Conservation (phyloP, 2,888 invertebrate genomes). For the Ypsolopha sequella region DNA sequence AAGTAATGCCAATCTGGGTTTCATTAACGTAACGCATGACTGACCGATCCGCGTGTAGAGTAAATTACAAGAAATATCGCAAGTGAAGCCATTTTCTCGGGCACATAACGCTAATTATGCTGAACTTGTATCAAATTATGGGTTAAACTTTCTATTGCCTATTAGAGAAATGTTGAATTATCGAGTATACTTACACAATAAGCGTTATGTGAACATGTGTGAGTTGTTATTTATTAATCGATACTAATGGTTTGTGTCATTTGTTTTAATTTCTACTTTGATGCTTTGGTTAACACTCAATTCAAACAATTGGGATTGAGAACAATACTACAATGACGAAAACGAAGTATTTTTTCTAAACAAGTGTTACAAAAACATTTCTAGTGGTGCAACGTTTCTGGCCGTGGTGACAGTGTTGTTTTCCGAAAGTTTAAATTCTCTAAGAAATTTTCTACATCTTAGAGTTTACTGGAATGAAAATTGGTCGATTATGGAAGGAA, state of each 20-base stretch:
- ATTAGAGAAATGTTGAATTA: slow-evolving; percentile 4
- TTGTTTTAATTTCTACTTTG: slow-evolving; percentile 43
- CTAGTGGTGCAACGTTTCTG: no score
- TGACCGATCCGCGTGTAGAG: not conserved
- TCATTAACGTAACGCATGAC: not conserved
- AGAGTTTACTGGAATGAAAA: no score
- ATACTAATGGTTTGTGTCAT: slow-evolving; percentile 20
- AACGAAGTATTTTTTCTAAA: no score
- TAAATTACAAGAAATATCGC: not conserved
- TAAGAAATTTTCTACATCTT: no score
- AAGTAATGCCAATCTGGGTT: slow-evolving; percentile 6
- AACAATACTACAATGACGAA: slow-evolving; percentile 33
- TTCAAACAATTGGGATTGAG: slow-evolving; percentile 45
- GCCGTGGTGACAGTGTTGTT: no score
- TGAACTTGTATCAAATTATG: not conserved
- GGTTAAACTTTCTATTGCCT: not conserved
- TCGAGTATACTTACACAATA: no score
- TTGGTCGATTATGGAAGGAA: no score
- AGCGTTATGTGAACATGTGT: no score
- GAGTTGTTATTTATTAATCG: no score
- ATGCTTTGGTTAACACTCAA: slow-evolving; percentile 27
- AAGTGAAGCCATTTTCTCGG: not conserved
- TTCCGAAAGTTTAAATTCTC: no score
- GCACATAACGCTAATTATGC: not conserved
- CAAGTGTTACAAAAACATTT: no score